Base-by-base conservation (phyloP, 1,140 invertebrate species). In the Phocides pigmalion region DNA sequence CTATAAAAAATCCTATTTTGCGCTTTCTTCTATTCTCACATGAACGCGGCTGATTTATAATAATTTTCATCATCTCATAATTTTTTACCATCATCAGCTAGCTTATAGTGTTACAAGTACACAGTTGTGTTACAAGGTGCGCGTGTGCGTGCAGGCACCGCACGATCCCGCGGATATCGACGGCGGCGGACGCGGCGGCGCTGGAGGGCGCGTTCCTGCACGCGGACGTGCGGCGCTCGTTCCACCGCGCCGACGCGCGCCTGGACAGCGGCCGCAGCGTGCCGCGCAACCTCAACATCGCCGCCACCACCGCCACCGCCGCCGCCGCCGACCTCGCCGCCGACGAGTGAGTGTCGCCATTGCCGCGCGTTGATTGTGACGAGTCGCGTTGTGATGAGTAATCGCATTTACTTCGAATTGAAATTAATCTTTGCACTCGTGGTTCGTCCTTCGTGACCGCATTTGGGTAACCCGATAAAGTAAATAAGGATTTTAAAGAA, bases 101-200 rank as follows among this genome's bases (percentile, higher is more conserved):
- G n/a, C n/a, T n/a, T n/a, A n/a, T n/a, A n/a, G n/a, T n/a, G n/a
- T n/a, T n/a, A n/a, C n/a, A n/a, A n/a, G n/a, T n/a, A n/a, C n/a
- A n/a, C n/a, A n/a, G n/a, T n/a, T n/a, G n/a, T 6, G 2, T 28
- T 3, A 28, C 2, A 28, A 2, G 9, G 28, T 28, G 9, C 9
- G n/a, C 9, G 2, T 32, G 28, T 32, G 28, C n/a, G 9, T n/a
- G 5, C 72, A 92, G 87, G 5, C 90, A 92, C 68, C 75, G 90
- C 50, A 92, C 90, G 0, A 92, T 92, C 32, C 90, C 90, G 4
- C 87, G 90, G 11, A 90, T 92, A 37, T 82, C 89, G 19, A 84
- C 83, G 4, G 84, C 84, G 1, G 67, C 82, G 56, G 89, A 88
- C 42, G 70, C 85, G 22, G 63, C 69, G 0, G 58, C 70, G n/a